Conservation (phyloP, 1,140 invertebrate species). For the Tetramorium alpestre region DNA sequence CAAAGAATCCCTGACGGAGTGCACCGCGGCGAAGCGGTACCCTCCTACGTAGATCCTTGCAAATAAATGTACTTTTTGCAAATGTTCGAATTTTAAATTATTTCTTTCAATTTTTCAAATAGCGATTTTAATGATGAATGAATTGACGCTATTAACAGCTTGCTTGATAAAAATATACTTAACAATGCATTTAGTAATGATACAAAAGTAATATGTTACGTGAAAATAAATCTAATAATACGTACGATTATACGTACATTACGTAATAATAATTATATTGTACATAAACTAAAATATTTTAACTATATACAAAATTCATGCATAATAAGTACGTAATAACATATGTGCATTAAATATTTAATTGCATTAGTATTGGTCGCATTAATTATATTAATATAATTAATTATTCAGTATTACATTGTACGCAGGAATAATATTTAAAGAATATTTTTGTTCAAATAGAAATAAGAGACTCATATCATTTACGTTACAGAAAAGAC, state of each 20-base stretch:
- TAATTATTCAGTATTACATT: neutral
- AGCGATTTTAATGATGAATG: neutral
- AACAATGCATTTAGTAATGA: neutral
- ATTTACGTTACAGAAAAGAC: neutral
- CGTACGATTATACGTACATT: neutral
- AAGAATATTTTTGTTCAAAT: neutral
- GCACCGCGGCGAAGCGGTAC: neutral
- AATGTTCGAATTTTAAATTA: neutral
- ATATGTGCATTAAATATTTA: neutral
- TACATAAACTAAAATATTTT: neutral
- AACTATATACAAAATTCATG: neutral
- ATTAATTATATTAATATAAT: neutral
- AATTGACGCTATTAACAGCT: too few species aligned
- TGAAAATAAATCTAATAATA: neutral
- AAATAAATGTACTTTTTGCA: neutral
- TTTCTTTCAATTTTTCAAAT: neutral
- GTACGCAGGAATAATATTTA: neutral
- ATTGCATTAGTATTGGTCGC: neutral
- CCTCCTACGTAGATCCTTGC: neutral
- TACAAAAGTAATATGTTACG: too few species aligned
- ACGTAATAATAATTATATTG: neutral
- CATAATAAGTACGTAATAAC: neutral
- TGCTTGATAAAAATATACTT: neutral
- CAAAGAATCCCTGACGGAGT: conserved; percentile 20
- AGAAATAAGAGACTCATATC: neutral